Conservation (phyloP, 2,888 invertebrate genomes). For the Fabriciana adippe region DNA sequence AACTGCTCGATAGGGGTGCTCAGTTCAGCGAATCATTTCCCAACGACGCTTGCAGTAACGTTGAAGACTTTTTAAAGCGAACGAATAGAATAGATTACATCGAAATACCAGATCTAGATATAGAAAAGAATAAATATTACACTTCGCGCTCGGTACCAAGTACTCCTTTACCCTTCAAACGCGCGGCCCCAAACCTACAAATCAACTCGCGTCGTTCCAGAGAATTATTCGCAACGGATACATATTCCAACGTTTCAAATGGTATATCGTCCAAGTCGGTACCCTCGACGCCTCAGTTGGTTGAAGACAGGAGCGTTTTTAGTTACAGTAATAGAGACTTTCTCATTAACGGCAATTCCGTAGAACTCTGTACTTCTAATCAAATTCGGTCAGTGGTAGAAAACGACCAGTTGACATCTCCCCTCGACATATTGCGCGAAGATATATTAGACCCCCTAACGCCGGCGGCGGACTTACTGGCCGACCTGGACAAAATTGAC, state of each 20-base stretch:
- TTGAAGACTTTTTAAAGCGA: conserved; percentile 73
- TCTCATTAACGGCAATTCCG: conserved; percentile 84
- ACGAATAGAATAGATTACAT: conserved; percentile 71
- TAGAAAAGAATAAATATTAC: conserved; percentile 70
- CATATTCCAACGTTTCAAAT: conserved; percentile 61
- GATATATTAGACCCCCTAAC: conserved; percentile 69
- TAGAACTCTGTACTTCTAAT: conserved; percentile 64
- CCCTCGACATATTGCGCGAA: conserved; percentile 72
- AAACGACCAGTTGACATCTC: conserved; percentile 60
- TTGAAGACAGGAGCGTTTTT: conserved; percentile 78
- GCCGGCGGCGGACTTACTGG: conserved; percentile 66
- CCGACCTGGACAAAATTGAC: conserved; percentile 76
- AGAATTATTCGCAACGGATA: conserved; percentile 62
- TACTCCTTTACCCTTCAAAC: conserved; percentile 84
- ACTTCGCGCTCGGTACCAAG: conserved; percentile 87
- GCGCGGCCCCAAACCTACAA: conserved; percentile 63
- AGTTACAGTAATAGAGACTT: conserved; percentile 84
- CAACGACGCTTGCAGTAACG: conserved; percentile 58
- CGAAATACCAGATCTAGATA: conserved; percentile 65
- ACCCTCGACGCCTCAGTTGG: conserved; percentile 87
- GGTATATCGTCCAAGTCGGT: conserved; percentile 87
- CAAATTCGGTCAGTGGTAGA: conserved; percentile 61
- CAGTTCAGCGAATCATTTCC: conserved; percentile 65
- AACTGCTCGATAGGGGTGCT: conserved; percentile 53
- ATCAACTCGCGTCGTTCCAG: conserved; percentile 69